These are phyloP conservation scores for Schizotus pectinicornis DNA, from an alignment of 2,888 invertebrate species.

Conservation along the genomic window DNA sequence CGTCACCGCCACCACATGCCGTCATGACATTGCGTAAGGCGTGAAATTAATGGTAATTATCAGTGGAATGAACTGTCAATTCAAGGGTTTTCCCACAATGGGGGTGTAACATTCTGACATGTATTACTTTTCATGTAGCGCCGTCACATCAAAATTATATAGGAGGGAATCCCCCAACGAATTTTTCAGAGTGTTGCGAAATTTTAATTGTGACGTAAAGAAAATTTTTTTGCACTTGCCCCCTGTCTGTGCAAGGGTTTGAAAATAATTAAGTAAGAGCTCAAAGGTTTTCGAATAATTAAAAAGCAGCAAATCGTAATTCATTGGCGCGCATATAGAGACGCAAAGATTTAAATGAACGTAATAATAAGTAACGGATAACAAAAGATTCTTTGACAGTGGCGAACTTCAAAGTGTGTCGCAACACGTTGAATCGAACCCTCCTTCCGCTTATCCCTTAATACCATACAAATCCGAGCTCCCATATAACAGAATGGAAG, in stretches of 20 bases:
- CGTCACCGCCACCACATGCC: conserved; percentile 42
- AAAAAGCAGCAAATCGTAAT: conserved; percentile 58
- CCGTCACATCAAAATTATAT: conserved; percentile 21
- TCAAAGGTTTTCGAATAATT: conserved; percentile 58
- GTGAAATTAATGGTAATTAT: conserved; percentile 58
- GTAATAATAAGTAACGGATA: conserved; percentile 59
- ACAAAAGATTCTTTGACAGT: conserved; percentile 58
- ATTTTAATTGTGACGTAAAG: conserved; percentile 10
- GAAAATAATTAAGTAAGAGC: conserved; percentile 42
- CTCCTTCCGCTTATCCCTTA: conserved; percentile 56
- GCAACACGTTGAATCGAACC: conserved; percentile 53
- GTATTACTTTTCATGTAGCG: conserved; percentile 45
- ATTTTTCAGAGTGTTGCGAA: conserved; percentile 8
- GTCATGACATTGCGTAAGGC: conserved; percentile 51
- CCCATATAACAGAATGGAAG: conserved; percentile 55
- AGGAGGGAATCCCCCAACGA: conserved; percentile 9
- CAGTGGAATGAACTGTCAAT: conserved; percentile 57
- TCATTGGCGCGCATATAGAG: conserved; percentile 55
- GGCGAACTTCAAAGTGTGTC: conserved; percentile 57
- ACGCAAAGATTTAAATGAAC: conserved; percentile 56
- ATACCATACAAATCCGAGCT: conserved; percentile 56
- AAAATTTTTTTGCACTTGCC: conserved; percentile 2
- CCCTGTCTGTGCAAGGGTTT: not conserved
- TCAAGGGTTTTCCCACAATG: conserved; percentile 53
- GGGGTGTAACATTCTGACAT: conserved; percentile 52